Evolutionary conservation across 2,888 invertebrate species (phyloP).

Genomic region (Coenonympha arcania): DNA sequence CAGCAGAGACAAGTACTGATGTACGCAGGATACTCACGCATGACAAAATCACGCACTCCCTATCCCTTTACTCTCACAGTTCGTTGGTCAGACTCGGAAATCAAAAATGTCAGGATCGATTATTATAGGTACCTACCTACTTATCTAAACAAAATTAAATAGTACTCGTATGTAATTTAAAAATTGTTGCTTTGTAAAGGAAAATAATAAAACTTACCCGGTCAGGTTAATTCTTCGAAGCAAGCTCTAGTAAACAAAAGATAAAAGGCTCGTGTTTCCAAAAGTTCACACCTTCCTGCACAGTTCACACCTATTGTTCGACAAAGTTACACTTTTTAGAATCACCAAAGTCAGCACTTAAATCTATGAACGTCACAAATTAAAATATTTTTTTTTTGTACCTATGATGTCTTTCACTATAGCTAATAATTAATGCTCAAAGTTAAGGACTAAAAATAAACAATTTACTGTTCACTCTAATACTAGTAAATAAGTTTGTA

Average conservation of each 20-base stretch:
- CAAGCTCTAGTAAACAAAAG: not conserved
- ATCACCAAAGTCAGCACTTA: constrained; percentile 2
- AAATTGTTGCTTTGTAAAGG: no score
- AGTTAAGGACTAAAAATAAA: not conserved
- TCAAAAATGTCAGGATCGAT: no score
- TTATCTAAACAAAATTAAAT: no score
- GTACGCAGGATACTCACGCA: no score
- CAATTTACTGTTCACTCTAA: not conserved
- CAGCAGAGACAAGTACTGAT: no score
- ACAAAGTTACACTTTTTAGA: constrained; percentile 21
- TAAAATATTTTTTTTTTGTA: not conserved
- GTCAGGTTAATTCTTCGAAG: not conserved
- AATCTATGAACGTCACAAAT: not conserved
- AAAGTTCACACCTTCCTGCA: constrained; percentile 27
- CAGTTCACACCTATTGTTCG: constrained; percentile 29
- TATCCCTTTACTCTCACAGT: no score
- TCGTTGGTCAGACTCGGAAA: no score
- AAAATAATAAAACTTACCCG: not conserved
- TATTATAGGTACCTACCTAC: no score
- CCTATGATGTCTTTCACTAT: not conserved
- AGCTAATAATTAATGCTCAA: not conserved
- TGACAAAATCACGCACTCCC: no score
- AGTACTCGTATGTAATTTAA: no score
- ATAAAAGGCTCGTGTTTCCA: constrained; percentile 19
- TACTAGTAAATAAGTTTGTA: not conserved